Evolutionary conservation across 2,888 invertebrate species (phyloP), one percentile per base, ranked within the genome.

Genomic region (Lasioglossum figueresi): DNA sequence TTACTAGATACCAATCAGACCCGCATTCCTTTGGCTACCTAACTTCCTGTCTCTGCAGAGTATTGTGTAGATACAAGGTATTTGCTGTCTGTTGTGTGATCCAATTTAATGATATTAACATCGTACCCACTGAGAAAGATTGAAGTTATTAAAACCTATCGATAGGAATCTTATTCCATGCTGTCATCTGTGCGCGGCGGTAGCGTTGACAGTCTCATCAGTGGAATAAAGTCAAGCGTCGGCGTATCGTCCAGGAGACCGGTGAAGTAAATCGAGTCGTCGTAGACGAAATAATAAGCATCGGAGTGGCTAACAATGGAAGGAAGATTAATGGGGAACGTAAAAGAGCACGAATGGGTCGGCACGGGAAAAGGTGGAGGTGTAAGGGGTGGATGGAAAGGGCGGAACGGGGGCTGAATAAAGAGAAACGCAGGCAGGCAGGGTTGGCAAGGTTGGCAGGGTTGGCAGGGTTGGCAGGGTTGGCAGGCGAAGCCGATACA

Each of bases 281-380:
- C 78, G 37, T 31, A 16, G 31, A 40, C 27, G 70, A 43, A 71
- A 79, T 76, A 79, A 83, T 85, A 77, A 77, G 76, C 87, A 66
- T 83, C 76, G 63, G 80, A 77, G 34, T 34, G 70, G 68, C 40
- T 79, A 73, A 76, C 79, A 66, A 76, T 72, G 84, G 68, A 75
- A 72, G 71, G 71, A 86, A 80, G 80, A 86, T 84, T 80, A 82
- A 80, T 78, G 73, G 75, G 37, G 37, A 68, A 71, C 37, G 70
- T 70, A 76, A 79, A 81, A 68, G 71, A 45, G 70, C 70, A 43
- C 40, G 82, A 56, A 59, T n/a, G 76, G 27, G 82, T 63, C 27
- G 63, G 63, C 63, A 27, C 16, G 63, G 27, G 63, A 23, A 14
- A 27, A 27, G 27, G 59, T 59, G 27, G 27, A 27, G 59, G 27